These are phyloP conservation scores for Andrena minutula DNA, from an alignment of 2,888 invertebrate species.

Conservation along the genomic window DNA sequence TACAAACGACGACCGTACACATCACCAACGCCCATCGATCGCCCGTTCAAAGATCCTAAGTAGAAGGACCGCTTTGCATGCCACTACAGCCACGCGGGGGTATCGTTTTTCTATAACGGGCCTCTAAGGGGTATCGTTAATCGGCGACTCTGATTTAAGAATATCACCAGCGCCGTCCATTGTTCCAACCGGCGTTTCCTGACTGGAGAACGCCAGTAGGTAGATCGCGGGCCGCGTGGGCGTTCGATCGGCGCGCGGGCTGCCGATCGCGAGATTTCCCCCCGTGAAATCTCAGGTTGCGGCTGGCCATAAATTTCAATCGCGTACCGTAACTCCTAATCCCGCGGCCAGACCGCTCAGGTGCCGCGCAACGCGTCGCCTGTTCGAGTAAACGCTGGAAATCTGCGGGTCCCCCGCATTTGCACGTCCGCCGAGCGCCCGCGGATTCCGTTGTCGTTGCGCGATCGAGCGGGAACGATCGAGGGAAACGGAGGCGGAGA, in stretches of 20 bases:
- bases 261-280: slow-evolving; percentile 49
- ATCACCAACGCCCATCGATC: not conserved
- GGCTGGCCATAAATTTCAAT: slow-evolving; percentile 49
- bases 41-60: slow-evolving; percentile 1
- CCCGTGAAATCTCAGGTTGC: slow-evolving; percentile 27
- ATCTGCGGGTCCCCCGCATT: not conserved
- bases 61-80: slow-evolving; percentile 22
- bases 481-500: slow-evolving; percentile 11
- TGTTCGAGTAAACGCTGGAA: not conserved
- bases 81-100: not conserved
- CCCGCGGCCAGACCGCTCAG: not conserved
- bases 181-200: slow-evolving; percentile 59
- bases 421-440: not conserved
- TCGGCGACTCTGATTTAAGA: slow-evolving; percentile 54
- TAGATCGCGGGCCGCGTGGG: slow-evolving; percentile 51
- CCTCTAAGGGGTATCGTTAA: slow-evolving; percentile 50
- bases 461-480: slow-evolving; percentile 14
- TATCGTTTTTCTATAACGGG: slow-evolving; percentile 46
- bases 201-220: slow-evolving; percentile 47
- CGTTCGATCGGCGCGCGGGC: slow-evolving; percentile 49
- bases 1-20: not conserved
- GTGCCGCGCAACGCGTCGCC: slow-evolving; percentile 10
- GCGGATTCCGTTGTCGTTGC: not conserved
- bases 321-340: slow-evolving; percentile 40
- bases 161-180: slow-evolving; percentile 58